Base-by-base conservation (phyloP, 1,140 invertebrate genomes). In the Hylyphantes graminicola region DNA sequence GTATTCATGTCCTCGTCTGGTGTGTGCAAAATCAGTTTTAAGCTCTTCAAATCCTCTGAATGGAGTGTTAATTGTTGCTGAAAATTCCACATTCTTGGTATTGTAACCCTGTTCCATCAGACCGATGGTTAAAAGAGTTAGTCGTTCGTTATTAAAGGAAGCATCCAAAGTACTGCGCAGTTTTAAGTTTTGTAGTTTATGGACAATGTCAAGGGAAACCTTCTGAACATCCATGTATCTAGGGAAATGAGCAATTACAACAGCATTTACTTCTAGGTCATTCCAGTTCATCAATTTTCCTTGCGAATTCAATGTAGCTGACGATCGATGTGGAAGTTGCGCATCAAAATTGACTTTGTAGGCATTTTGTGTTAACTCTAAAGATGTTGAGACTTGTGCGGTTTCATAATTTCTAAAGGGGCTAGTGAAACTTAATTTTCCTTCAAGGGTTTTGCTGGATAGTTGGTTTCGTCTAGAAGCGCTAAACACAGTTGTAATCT, bases 21-120 rank as follows among this genome's bases (percentile, higher is more conserved):
- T 79, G n/a, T 86, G 68, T 2, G 35, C 50, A 50, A 85, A 70
- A 35, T 77, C 72, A n/a, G 19, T 35, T 61, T 78, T 80, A 10
- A 86, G 17, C 5, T 86, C 82, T 86, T 86, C 80, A 15, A 50
- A 83, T 19, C 55, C 64, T 55, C 7, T 72, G 35, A 79, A 86
- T 35, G 85, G 80, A 7, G 85, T 85, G 54, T 59, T 76, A 2
- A 63, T 55, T n/a, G 55, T 61, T 13, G 53, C 51, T 8, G 70
- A 80, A 68, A 65, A 54, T 68, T 85, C 78, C 7, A 65, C 35
- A 61, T 81, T 75, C 35, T 59, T 63, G 7, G 59, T 35, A 8
- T 65, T 61, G 53, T 75, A 76, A 10, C 35, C 50, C 2, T 15
- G 19, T 70, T 73, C 70, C 13, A 35, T 21, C 19, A 73, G 57